Percentiles rank a stretch among this genome's conserved stretches.
Evolutionary conservation across 2,797 vertebrate species (phyloP).

Genomic region (Oryzias sinensis): DNA sequence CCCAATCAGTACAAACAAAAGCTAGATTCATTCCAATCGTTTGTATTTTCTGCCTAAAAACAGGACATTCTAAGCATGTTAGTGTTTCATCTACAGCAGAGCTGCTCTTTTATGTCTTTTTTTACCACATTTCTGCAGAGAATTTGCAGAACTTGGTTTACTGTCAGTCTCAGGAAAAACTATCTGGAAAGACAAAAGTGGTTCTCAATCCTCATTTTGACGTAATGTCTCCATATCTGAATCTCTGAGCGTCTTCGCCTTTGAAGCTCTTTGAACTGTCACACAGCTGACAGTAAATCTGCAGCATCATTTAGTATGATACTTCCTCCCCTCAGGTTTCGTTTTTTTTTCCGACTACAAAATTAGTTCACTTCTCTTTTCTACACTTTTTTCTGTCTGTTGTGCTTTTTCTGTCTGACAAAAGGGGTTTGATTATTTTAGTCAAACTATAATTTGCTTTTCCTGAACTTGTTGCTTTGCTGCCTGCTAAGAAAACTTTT

Average conservation of each 20-base stretch:
- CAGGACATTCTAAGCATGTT: no score
- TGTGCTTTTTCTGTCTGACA: constrained; percentile 4
- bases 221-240: constrained; percentile 36
- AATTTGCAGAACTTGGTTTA: constrained; percentile 2
- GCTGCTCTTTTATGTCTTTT: no score
- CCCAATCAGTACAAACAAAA: no score
- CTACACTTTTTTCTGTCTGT: neutral
- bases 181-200: constrained; percentile 39
- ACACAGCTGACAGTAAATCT: constrained; percentile 31
- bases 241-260: constrained; percentile 13
- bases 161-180: constrained; percentile 24
- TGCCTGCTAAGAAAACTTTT: no score
- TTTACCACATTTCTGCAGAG: no score
- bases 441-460: no score
- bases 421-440: constrained; percentile 14
- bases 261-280: constrained; percentile 51
- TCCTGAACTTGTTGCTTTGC: no score
- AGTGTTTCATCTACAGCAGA: no score
- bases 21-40: no score
- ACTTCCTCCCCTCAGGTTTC: constrained; percentile 6
- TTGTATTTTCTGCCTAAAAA: no score
- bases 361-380: constrained; percentile 20
- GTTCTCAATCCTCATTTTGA: constrained; percentile 37
- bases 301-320: constrained; percentile 22
- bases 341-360: constrained; percentile 11